Percentiles rank a stretch among this genome's conserved stretches.
These are phyloP conservation scores for Malachius bipustulatus DNA, from an alignment of 2,888 invertebrate genomes.

Conservation along the genomic window DNA sequence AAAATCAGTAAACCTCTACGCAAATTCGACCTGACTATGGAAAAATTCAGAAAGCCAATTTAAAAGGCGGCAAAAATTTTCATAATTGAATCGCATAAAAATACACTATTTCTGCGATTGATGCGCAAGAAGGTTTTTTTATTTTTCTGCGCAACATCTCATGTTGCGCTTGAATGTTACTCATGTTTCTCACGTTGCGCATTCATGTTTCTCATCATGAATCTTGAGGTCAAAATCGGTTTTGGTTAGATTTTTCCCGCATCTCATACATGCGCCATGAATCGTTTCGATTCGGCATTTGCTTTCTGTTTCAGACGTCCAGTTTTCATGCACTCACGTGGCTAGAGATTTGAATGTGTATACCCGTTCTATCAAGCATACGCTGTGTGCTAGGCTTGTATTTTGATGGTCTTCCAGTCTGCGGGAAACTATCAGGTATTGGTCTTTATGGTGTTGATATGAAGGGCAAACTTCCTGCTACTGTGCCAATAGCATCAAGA, in stretches of 20 bases:
- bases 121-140: too few relatives aligned
- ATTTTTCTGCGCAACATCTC: too few relatives aligned
- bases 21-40: too few relatives aligned
- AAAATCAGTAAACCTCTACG: too few relatives aligned
- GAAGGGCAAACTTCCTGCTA: conserved; percentile 15
- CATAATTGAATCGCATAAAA: too few relatives aligned
- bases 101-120: too few relatives aligned
- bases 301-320: conserved; percentile 5
- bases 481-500: conserved; percentile 44
- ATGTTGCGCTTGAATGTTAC: too few relatives aligned
- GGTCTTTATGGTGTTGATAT: conserved; percentile 3
- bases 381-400: too few relatives aligned
- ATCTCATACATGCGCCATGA: conserved; percentile 5
- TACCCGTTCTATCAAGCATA: too few relatives aligned
- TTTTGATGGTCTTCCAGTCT: not conserved
- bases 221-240: conserved; percentile 8
- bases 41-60: too few relatives aligned
- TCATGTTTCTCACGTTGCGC: not conserved
- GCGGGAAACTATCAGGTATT: not conserved
- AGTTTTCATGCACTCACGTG: not conserved
- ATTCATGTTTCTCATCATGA: conserved; percentile 4
- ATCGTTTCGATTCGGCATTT: conserved; percentile 9
- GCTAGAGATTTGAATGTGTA: too few relatives aligned
- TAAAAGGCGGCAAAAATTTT: too few relatives aligned
- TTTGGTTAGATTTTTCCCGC: conserved; percentile 3